Evolutionary conservation across 2,113 vertebrate species (phyloP).

Genomic region (Silurus glanis): DNA sequence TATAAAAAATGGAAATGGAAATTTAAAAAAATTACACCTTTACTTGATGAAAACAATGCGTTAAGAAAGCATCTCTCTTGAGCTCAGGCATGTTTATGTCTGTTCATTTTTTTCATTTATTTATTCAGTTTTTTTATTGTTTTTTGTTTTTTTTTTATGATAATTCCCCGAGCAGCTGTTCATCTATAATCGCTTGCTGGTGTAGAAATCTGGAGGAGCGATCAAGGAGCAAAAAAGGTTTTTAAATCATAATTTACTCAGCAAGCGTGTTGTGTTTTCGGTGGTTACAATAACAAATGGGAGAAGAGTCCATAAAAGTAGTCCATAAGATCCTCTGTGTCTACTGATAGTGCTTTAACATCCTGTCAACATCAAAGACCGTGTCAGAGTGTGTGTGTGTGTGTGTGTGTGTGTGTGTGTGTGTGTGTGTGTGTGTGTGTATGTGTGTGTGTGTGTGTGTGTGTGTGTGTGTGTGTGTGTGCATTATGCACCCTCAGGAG

Average conservation of each 20-base stretch:
- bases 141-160: background rate
- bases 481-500: constrained; percentile 60
- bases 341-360: constrained; percentile 60
- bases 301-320: constrained; percentile 56
- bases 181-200: constrained; percentile 45
- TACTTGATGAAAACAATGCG: background rate
- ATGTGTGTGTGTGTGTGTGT: constrained; percentile 1
- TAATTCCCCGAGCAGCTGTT: constrained; percentile 63
- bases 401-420: constrained; percentile 33
- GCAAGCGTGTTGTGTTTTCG: constrained; percentile 53
- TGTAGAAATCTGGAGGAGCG: constrained; percentile 38
- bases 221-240: constrained; percentile 55
- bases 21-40: too few species aligned
- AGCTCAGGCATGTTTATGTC: background rate
- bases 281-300: constrained; percentile 58
- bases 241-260: constrained; percentile 63
- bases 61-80: background rate
- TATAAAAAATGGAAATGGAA: background rate
- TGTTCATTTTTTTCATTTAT: constrained; percentile 12
- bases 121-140: background rate
- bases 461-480: constrained; percentile 42
- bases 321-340: constrained; percentile 51
- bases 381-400: background rate
- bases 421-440: constrained; percentile 53
- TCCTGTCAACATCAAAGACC: constrained; percentile 68